A percentile compares a stretch with the other conserved stretches of the same genome.
Conservation (phyloP, 64 coral and sea anemone species). For the Stichodactyla mertensii region DNA sequence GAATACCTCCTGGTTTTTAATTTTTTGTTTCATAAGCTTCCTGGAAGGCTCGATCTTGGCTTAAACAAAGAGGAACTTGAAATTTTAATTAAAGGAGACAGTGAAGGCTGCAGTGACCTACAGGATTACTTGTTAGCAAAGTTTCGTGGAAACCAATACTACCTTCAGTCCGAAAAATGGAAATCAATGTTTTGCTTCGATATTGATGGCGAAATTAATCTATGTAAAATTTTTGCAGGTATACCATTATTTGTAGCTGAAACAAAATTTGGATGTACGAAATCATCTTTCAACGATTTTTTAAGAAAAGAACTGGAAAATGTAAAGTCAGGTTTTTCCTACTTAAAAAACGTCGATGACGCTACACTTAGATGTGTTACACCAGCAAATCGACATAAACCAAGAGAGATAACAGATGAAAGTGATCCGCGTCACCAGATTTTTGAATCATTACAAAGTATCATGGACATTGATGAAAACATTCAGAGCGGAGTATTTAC, state of each 20-base stretch:
- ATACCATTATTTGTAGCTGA: not conserved
- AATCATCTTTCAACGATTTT: not conserved
- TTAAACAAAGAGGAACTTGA: not conserved
- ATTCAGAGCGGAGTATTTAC: too few relatives aligned
- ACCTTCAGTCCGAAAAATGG: too few relatives aligned
- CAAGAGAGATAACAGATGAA: not conserved
- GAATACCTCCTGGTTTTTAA: conserved; percentile 74
- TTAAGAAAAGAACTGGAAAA: not conserved
- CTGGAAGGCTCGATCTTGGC: not conserved
- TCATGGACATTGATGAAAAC: too few relatives aligned
- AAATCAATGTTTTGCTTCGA: too few relatives aligned
- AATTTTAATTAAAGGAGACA: not conserved
- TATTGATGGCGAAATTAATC: too few relatives aligned
- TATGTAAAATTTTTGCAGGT: too few relatives aligned
- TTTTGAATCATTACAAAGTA: too few relatives aligned
- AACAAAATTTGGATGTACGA: not conserved
- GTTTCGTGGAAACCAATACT: too few relatives aligned
- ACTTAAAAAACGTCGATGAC: not conserved
- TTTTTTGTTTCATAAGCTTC: conserved; percentile 26
- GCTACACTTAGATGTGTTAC: not conserved
- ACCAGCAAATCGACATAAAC: not conserved
- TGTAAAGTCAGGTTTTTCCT: not conserved
- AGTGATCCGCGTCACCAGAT: not conserved
- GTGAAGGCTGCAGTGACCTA: not conserved
- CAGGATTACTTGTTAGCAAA: not conserved